phyloP scores from a whole-genome alignment of 2,797 vertebrate species.

The Nannoperca australis region DNA sequence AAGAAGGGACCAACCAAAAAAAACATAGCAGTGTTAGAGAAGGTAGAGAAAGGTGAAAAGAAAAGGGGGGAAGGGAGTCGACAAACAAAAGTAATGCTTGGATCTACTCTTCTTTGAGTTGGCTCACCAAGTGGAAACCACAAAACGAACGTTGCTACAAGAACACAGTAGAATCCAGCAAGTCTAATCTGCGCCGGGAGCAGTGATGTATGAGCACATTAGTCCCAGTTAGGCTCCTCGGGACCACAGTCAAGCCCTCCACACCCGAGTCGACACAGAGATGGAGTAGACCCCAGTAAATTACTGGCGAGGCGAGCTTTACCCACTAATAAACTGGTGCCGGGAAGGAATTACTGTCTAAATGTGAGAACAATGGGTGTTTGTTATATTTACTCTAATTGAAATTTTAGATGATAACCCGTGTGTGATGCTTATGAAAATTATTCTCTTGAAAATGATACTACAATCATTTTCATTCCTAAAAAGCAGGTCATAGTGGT shows the following conservation, averaged over 20 bases:
- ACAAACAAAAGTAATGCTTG: slow-evolving; percentile 43
- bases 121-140: slow-evolving; percentile 55
- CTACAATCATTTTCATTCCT: slow-evolving; percentile 2
- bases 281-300: slow-evolving; percentile 71
- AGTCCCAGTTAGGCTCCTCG: slow-evolving; percentile 65
- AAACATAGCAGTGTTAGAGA: slow-evolving; percentile 12
- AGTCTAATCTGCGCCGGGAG: slow-evolving; percentile 59
- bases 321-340: slow-evolving; percentile 58
- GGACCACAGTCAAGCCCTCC: slow-evolving; percentile 58
- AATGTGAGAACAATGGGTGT: slow-evolving; percentile 29
- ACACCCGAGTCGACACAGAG: slow-evolving; percentile 57
- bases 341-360: slow-evolving; percentile 36
- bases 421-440: slow-evolving; percentile 9
- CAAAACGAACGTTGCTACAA: slow-evolving; percentile 59
- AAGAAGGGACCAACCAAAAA: neutral
- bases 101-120: slow-evolving; percentile 48
- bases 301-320: slow-evolving; percentile 53
- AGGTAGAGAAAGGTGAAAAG: slow-evolving; percentile 6
- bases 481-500: neutral
- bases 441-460: neutral
- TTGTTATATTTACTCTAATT: slow-evolving; percentile 25
- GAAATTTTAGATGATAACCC: slow-evolving; percentile 9
- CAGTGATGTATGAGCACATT: slow-evolving; percentile 80
- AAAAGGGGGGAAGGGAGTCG: slow-evolving; percentile 4
- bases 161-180: slow-evolving; percentile 55